Evolutionary conservation across 1,140 invertebrate species (phyloP), one percentile per base, ranked within the genome.

Genomic region (Drosophila subobscura): DNA sequence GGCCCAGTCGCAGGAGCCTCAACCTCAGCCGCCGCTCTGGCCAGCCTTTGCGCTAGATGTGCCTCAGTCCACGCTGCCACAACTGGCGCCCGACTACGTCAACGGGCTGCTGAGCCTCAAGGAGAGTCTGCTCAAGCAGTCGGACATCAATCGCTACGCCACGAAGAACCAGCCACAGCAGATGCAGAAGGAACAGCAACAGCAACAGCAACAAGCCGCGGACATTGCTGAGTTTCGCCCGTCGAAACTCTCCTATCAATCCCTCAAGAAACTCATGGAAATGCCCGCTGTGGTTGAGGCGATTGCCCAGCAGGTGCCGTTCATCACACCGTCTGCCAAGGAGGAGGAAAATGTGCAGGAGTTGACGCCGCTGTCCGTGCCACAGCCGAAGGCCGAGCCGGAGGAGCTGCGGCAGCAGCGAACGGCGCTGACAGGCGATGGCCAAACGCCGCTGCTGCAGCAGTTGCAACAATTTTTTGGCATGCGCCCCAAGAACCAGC

Each of bases 61-160:
- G 3, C 33, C 33, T 4, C 10, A 4, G 33, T 10, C 33, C 10
- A 10, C 41, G 10, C 41, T 29, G 5, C 10, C 27, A 22, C 44
- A 27, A 3, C 14, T 80, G 37, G 20, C 57, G 12, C 14, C 59
- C 0, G 59, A 40, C 7, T 89, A 89, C 41, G 40, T 89, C 2
- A 89, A 83, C 49, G 84, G 84, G n/a, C 0, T 89, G 16, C 72
- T 89, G 7, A 79, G 50, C 4, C 51, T 88, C 2, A 88, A 88
- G 64, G 33, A 70, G 20, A 78, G 75, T 1, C 33, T 86, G 25
- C 41, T 79, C 46, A 81, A 56, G 42, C 60, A n/a, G 41, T n/a
- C 12, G 7, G 14, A 4, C 44, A 20, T 29, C n/a, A 6, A 25
- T 3, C 46, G 22, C 5, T 1, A 10, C 14, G 23, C 2, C 8